phyloP scores from a whole-genome alignment of 2,113 vertebrate species.

The Mustela nigripes region DNA sequence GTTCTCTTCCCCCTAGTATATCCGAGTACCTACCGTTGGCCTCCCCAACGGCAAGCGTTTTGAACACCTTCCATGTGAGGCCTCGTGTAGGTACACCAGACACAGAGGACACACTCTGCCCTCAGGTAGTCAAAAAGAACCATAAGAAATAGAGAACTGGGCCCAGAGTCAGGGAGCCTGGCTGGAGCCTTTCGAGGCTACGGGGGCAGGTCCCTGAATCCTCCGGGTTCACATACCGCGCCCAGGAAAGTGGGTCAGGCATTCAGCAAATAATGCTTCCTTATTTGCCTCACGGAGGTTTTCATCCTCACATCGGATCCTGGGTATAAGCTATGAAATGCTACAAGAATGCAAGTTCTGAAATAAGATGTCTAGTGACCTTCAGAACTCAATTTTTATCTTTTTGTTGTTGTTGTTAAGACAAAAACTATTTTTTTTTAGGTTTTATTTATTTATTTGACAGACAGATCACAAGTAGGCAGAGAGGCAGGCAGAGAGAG shows the following conservation, averaged over 20 bases:
- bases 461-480: too few relatives aligned
- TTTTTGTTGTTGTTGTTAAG: too few relatives aligned
- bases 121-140: neutral
- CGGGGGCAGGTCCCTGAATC: neutral
- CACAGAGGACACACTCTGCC: neutral
- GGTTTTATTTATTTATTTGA: too few relatives aligned
- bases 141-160: neutral
- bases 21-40: neutral
- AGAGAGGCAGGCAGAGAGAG: too few relatives aligned
- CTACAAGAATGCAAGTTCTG: neutral
- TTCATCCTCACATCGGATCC: neutral
- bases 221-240: fast-evolving
- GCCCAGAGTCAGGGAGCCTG: neutral
- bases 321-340: neutral
- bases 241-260: neutral
- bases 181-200: neutral
- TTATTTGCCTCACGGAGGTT: neutral
- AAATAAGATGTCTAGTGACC: neutral
- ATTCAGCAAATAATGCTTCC: neutral
- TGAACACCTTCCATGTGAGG: neutral
- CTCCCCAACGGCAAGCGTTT: neutral
- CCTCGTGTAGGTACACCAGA: neutral
- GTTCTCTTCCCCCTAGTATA: neutral
- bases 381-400: neutral
- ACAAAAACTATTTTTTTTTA: too few relatives aligned